phyloP scores from a whole-genome alignment of 2,888 invertebrate species.

The Sepiola atlantica region DNA sequence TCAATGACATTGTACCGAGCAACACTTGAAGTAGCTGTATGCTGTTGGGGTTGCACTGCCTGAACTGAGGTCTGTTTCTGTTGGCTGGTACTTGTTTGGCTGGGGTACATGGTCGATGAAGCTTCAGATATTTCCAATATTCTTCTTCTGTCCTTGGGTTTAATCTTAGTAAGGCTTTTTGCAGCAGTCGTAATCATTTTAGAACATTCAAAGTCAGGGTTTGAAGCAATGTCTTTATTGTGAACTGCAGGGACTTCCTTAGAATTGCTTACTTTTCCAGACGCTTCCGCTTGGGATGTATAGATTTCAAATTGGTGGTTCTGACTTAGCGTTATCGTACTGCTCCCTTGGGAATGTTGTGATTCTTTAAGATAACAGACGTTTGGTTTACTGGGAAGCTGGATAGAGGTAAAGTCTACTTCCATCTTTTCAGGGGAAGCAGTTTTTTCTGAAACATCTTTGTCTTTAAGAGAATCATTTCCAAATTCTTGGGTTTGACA shows the following conservation, averaged over 20 bases:
- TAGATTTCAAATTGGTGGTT: neutral
- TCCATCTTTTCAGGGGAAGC: neutral
- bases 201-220: neutral
- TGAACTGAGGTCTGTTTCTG: neutral
- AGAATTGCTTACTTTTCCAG: neutral
- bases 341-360: neutral
- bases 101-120: neutral
- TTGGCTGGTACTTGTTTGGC: neutral
- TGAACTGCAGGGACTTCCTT: neutral
- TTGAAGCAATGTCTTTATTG: neutral
- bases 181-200: neutral
- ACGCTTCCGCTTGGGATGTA: neutral
- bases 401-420: neutral
- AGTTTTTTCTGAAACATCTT: neutral
- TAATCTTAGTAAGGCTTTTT: neutral
- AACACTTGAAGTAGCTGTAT: neutral
- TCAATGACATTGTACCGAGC: neutral
- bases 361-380: neutral
- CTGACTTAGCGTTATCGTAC: neutral
- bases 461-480: neutral
- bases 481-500: neutral
- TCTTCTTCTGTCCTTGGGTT: neutral
- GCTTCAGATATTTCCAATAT: neutral
- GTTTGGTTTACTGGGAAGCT: constrained; percentile 35
- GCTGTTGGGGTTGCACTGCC: neutral